phyloP scores from a whole-genome alignment of 1,140 invertebrate species.

The Camponotus floridanus region DNA sequence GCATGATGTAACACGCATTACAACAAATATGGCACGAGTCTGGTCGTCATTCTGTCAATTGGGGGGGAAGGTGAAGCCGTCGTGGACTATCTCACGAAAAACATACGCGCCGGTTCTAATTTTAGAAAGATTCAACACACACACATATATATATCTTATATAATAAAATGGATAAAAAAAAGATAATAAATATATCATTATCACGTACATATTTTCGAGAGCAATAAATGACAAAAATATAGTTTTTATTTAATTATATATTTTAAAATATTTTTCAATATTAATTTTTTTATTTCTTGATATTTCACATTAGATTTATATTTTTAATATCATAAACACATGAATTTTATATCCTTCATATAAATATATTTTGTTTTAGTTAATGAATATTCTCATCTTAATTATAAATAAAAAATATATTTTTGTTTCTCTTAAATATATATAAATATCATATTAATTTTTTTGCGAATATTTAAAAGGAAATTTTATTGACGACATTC shows the following conservation, averaged over 20 bases:
- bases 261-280: not conserved
- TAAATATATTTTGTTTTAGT: not conserved
- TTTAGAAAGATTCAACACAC: not conserved
- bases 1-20: slow-evolving; percentile 53
- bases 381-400: too few species aligned
- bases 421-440: not conserved
- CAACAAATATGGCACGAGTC: slow-evolving; percentile 48
- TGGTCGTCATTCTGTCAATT: slow-evolving; percentile 38
- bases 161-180: not conserved
- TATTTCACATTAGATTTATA: not conserved
- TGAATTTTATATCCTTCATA: not conserved
- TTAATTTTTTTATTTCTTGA: not conserved
- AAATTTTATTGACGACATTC: too few species aligned
- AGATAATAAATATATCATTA: not conserved
- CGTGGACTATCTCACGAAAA: not conserved
- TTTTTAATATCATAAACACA: not conserved
- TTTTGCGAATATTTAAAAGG: too few species aligned
- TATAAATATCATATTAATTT: too few species aligned
- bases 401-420: not conserved
- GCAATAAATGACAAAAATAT: not conserved
- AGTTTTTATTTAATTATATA: not conserved
- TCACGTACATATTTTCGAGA: not conserved
- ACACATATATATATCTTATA: not conserved
- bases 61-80: not conserved
- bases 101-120: slow-evolving; percentile 1